phyloP scores from a whole-genome alignment of 2,113 vertebrate genomes.

The Brienomyrus brachyistius region DNA sequence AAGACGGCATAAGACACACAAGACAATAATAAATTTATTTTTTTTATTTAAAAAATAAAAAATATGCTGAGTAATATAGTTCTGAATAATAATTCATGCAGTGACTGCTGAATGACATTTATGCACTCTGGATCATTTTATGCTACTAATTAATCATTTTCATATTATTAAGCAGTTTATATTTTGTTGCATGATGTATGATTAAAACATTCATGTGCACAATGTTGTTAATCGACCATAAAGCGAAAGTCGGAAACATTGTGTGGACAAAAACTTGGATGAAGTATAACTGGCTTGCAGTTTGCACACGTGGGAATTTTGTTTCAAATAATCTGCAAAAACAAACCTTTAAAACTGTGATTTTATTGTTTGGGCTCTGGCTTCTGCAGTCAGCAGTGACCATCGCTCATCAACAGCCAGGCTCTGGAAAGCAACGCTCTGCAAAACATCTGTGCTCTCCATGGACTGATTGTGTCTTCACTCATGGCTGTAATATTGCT shows the following conservation, averaged over 20 bases:
- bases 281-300: not conserved
- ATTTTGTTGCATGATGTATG: not conserved
- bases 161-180: not conserved
- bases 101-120: not conserved
- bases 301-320: not conserved
- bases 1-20: not conserved
- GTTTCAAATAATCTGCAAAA: not conserved
- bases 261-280: not conserved
- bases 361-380: not conserved
- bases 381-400: not conserved
- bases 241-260: not conserved
- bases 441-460: not conserved
- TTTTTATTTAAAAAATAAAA: too few relatives aligned
- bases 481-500: constrained; percentile 5
- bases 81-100: not conserved
- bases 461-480: constrained; percentile 1
- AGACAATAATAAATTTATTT: not conserved
- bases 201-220: not conserved
- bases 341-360: not conserved
- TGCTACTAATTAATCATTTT: not conserved
- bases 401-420: not conserved
- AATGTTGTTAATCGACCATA: not conserved
- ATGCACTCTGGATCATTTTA: not conserved
- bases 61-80: not conserved
- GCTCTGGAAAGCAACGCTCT: not conserved